A percentile compares a stretch with the other conserved stretches of the same genome.
These are phyloP conservation scores for Arizona elegans DNA, from an alignment of 2,113 vertebrate genomes.

Conservation along the genomic window DNA sequence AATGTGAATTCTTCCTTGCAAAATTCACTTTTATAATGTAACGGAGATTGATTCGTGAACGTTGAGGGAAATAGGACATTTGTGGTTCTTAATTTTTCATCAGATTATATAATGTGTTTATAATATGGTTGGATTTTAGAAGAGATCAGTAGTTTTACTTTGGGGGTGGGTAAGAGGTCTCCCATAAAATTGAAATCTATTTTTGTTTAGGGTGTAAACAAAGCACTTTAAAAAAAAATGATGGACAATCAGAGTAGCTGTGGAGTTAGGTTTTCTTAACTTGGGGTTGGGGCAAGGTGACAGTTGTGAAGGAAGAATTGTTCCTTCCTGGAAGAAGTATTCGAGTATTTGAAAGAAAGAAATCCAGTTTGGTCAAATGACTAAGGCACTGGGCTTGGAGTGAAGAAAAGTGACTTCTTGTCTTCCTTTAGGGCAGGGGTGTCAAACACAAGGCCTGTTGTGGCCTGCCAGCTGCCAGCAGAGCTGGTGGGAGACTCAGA, in stretches of 20 bases:
- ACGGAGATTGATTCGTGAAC: background rate
- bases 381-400: background rate
- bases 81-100: background rate
- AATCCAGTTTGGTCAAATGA: background rate
- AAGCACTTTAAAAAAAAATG: background rate
- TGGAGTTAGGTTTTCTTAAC: no score
- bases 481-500: no score
- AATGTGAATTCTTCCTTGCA: background rate
- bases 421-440: background rate
- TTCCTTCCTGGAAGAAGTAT: background rate
- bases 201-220: background rate
- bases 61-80: no score
- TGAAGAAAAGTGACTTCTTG: background rate
- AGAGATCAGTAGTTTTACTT: background rate
- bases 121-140: background rate
- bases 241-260: background rate
- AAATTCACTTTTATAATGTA: background rate
- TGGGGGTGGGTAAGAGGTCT: fast-evolving
- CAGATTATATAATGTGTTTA: background rate
- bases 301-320: background rate
- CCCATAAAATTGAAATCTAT: background rate
- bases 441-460: no score
- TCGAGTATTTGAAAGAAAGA: background rate
- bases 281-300: background rate
- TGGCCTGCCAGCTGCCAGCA: no score